A percentile compares a stretch with the other conserved stretches of the same genome.
Evolutionary conservation across 2,797 vertebrate genomes (phyloP).

Genomic region (Phrynocephalus guinanensis): DNA sequence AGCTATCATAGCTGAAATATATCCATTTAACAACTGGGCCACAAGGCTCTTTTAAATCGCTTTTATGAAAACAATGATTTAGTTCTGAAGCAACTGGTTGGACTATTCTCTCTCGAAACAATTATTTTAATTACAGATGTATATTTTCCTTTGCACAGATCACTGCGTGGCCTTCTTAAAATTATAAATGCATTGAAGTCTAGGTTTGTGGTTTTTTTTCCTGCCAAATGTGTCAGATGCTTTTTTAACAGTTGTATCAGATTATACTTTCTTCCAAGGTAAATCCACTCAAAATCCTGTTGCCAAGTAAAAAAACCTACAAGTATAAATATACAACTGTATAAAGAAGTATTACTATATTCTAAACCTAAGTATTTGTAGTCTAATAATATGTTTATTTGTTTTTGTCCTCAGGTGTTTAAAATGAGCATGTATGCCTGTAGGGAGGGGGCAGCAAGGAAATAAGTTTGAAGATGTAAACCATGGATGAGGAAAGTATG

Average conservation of each 20-base stretch:
- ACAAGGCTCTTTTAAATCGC: not conserved
- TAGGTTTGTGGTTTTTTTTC: not conserved
- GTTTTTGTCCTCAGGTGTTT: not conserved
- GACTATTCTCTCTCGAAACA: conserved; percentile 53
- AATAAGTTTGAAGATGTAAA: not conserved
- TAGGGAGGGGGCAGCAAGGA: not conserved
- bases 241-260: not conserved
- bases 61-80: conserved; percentile 19
- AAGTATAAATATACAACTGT: not conserved
- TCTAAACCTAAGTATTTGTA: not conserved
- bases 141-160: not conserved
- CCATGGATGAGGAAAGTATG: not conserved
- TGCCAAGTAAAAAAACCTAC: not conserved
- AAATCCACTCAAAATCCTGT: not conserved
- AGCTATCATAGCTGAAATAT: too few relatives aligned
- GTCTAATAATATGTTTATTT: not conserved
- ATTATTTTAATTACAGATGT: conserved; percentile 29
- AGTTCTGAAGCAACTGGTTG: conserved; percentile 47
- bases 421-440: not conserved
- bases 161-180: not conserved
- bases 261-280: not conserved
- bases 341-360: not conserved
- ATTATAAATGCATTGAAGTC: not conserved
- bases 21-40: too few relatives aligned
- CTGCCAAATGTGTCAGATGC: too few relatives aligned